Base-by-base conservation (phyloP, 1,140 invertebrate genomes). In the Drosophila athabasca region DNA sequence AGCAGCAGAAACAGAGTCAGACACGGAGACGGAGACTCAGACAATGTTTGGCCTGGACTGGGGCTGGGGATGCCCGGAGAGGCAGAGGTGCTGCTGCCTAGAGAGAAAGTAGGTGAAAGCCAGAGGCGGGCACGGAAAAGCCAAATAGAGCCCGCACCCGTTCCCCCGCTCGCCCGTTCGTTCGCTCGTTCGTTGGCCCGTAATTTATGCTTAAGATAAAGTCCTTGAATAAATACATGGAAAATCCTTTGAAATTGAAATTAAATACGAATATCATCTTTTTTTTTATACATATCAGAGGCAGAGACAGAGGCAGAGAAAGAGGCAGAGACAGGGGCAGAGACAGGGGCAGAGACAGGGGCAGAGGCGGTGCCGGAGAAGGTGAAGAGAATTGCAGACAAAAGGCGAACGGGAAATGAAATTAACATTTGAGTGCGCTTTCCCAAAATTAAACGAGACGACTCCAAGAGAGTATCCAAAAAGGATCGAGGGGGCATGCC, bases 121-220 rank as follows among this genome's bases (percentile, higher is more conserved):
- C 70, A 79, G 76, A 59, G 49, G 62, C 57, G 70, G 71, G 78
- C 76, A 39, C 35, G 35, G 69, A 60, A 70, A 59, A 76, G 70
- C 51, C 46, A 79, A 81, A 55, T 81, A 82, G 59, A 71, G 53
- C 82, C 79, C 73, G 73, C 76, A 85, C 67, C 81, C 79, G 54
- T 75, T 79, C 59, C 48, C 43, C 58, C 64, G 26, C 26, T 26
- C 24, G 24, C 17, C 17, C 17, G 17, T 1, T 19, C 82, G 82
- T 88, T 43, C 31, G 62, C 44, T 64, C 77, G 79, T 82, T 87
- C 82, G 82, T 89, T 87, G 83, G 83, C 83, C 76, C 84, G 88
- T 90, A 90, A 90, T 90, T 90, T 90, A 90, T 90, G 87, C 87
- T 87, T 90, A 90, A 90, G 82, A 90, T 90, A 90, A 90, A 90